Evolutionary conservation across 2,888 invertebrate genomes (phyloP), one percentile per base, ranked within the genome.

Genomic region (Masnerella sp.): DNA sequence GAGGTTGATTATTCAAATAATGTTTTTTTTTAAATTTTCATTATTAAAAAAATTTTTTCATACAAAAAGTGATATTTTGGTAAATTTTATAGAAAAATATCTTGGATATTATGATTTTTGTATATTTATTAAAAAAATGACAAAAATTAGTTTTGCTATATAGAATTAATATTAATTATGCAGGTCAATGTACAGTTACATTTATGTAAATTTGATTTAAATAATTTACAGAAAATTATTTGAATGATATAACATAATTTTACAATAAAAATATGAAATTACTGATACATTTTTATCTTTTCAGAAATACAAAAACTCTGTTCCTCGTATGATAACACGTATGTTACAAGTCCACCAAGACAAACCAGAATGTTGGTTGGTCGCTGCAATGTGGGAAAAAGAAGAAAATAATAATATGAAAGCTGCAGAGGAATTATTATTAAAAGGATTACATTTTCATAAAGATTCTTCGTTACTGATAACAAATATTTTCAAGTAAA

Each of bases 331-430:
- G 72, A 83, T 89, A 25, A 83, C 83, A 0, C 83, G 84, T 59
- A 88, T 89, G 88, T 83, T 90, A 2, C 83, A 93, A 91, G 89
- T 92, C 5, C 94, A 95, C 84, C 91, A 92, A 9, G 91, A 93
- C 51, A 92, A 93, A 78, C 92, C 93, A 8, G 90, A 92, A 77
- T 89, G 93, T 72, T 97, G 96, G 95, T 90, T 93, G 64, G 88
- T 93, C 77, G 95, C 96, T 0, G 94, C 95, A 7, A 91, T 91
- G 78, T 95, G 93, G 92, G 94, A 95, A 85, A 90, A 91, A 54
- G 91, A 93, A 79, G 92, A 93, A 72, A 90, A 90, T 72, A 89
- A 91, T 25, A 92, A 93, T 77, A 83, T 92, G 8, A 91, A 92
- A 15, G 92, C 90, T 78, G 95, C 95, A 0, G 90, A 94, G 75